Conservation (phyloP, 2,113 vertebrate genomes). For the Erpornis zantholeuca region DNA sequence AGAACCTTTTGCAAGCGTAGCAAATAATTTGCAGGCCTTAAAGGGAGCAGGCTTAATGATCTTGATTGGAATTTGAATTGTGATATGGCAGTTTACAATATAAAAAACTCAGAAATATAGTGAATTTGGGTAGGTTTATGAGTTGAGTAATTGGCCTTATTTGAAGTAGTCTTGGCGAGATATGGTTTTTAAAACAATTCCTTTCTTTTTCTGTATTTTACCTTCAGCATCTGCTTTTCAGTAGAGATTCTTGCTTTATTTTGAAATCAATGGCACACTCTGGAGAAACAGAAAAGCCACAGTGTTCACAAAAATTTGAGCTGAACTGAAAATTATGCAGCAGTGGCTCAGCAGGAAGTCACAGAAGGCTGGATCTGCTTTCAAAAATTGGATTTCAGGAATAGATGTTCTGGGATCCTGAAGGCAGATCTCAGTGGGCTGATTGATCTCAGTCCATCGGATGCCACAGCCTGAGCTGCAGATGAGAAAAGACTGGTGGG, state of each 20-base stretch:
- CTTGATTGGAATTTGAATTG: not conserved
- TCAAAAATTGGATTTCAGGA: not conserved
- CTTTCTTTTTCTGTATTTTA: not conserved
- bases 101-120: not conserved
- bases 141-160: not conserved
- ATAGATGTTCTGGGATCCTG: not conserved
- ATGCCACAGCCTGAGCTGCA: not conserved
- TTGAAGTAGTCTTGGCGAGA: not conserved
- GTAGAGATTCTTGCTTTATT: not conserved
- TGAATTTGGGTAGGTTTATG: not conserved
- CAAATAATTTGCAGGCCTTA: constrained; percentile 12
- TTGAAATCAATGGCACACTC: not conserved
- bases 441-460: not conserved
- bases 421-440: not conserved
- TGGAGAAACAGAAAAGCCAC: not conserved
- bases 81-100: not conserved
- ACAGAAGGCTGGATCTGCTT: not conserved
- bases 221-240: not conserved
- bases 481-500: not conserved
- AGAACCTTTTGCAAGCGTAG: not conserved
- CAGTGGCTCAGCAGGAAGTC: not conserved
- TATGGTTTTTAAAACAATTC: not conserved
- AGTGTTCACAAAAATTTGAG: not conserved
- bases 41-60: not conserved
- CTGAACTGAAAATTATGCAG: not conserved